phyloP scores from a whole-genome alignment of 1,140 invertebrate genomes.

The Caenorhabditis brenneri region DNA sequence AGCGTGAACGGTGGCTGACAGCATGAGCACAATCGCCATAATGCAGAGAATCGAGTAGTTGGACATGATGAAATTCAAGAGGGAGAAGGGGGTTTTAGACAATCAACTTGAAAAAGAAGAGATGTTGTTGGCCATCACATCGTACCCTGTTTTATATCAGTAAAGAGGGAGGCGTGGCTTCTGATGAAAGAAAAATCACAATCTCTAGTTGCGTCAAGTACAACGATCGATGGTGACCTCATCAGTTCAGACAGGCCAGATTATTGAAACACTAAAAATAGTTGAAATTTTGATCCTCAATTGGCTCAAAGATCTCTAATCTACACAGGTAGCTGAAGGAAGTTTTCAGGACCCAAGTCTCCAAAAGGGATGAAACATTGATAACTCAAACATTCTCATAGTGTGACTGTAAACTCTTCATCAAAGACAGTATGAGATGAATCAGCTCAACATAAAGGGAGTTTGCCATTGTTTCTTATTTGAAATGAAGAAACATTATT shows the following conservation, averaged over 20 bases:
- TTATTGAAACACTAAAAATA: background rate
- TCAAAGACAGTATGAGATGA: too few species aligned
- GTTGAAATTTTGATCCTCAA: too few species aligned
- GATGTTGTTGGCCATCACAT: background rate
- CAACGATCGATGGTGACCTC: background rate
- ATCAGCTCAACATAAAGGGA: too few species aligned
- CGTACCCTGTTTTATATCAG: constrained; percentile 17
- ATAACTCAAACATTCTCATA: too few species aligned
- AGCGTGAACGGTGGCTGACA: background rate
- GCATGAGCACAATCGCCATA: constrained; percentile 22
- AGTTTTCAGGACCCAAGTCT: too few species aligned
- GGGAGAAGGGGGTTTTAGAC: background rate
- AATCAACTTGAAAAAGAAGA: constrained; percentile 11
- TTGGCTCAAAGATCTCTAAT: too few species aligned
- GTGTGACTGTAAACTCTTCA: too few species aligned
- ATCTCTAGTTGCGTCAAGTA: background rate
- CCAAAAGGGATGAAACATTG: too few species aligned
- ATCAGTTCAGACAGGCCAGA: background rate
- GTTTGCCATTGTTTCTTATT: too few species aligned
- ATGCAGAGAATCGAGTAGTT: background rate
- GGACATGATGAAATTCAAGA: constrained; percentile 7
- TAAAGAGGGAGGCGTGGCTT: background rate
- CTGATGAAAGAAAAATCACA: background rate
- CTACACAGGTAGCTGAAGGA: too few species aligned
- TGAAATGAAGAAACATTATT: too few species aligned